These are phyloP conservation scores for Heliconius ismenius DNA, from an alignment of 2,888 invertebrate genomes.

Conservation along the genomic window DNA sequence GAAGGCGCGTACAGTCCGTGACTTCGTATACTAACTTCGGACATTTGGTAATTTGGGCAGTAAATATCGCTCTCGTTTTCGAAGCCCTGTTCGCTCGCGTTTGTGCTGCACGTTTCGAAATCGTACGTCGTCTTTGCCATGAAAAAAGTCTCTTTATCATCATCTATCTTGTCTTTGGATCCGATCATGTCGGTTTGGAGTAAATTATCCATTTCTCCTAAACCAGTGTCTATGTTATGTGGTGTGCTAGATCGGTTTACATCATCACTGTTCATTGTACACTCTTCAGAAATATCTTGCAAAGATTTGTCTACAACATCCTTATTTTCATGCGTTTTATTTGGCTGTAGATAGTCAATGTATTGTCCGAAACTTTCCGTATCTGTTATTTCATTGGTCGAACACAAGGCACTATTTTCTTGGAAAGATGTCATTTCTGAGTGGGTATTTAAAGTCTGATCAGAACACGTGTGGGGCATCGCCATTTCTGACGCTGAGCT, in stretches of 20 bases:
- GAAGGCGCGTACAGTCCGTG: conserved; percentile 84
- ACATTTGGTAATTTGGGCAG: conserved; percentile 83
- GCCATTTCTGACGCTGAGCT: conserved; percentile 83
- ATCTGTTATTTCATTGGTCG: conserved; percentile 77
- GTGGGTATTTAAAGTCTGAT: conserved; percentile 76
- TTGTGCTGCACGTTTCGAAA: conserved; percentile 75
- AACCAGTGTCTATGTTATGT: conserved; percentile 54
- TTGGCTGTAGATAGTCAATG: conserved; percentile 72
- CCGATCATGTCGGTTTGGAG: conserved; percentile 56
- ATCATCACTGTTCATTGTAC: conserved; percentile 75
- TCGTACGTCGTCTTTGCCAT: conserved; percentile 73
- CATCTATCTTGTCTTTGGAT: conserved; percentile 67
- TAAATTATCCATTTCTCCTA: conserved; percentile 64
- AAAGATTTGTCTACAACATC: conserved; percentile 68
- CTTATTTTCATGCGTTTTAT: conserved; percentile 63
- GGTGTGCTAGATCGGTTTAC: conserved; percentile 65
- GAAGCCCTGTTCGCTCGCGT: conserved; percentile 75
- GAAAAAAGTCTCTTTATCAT: conserved; percentile 70
- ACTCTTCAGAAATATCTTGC: conserved; percentile 76
- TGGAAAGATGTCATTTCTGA: conserved; percentile 76
- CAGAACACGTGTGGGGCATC: conserved; percentile 78
- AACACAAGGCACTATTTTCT: conserved; percentile 77
- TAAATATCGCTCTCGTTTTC: conserved; percentile 84
- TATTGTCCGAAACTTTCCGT: conserved; percentile 79
- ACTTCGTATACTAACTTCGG: conserved; percentile 84